Evolutionary conservation across 2,113 vertebrate species (phyloP), one percentile per base, ranked within the genome.

Genomic region (Eclectus roratus): DNA sequence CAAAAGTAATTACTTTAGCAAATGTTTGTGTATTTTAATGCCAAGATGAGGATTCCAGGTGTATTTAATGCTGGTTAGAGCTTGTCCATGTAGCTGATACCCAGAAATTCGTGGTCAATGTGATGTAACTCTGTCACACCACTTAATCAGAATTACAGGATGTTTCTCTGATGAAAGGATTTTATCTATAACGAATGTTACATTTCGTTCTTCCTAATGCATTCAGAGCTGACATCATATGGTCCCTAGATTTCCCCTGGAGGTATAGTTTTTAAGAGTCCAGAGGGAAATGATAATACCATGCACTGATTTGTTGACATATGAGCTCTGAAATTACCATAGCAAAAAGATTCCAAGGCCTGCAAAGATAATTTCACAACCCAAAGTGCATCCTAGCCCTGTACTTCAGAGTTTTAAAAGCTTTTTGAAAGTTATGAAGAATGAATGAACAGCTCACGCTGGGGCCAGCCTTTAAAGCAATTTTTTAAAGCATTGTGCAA

Each of bases 1-100:
- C 81, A 88, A 58, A 95, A 95, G 70, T 85, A 96, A 97, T 95
- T 88, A 85, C 94, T 96, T 94, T n/a, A 95, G 84, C 92, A 97
- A 96, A 97, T 80, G 89, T 91, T 94, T 92, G 77, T 90, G 88
- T 39, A 39, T 96, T 95, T 89, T 69, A 91, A 93, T 65, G 80
- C n/a, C 77, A 87, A 55, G 73, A 88, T 50, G 76, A 96, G 66
- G 88, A 86, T 81, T 86, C 66, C 90, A 86, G 86, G 73, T 95
- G 94, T 87, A 91, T 92, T 80, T 64, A 88, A 90, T 96, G 49
- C n/a, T 46, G 43, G 29, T 85, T 88, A 66, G 35, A 91, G 78
- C 76, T 80, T 61, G n/a, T 52, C 76, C 61, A 49, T 49, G 63
- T 52, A 91, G 64, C 24, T 60, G 79, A 81, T 49, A 91, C 12